These are phyloP conservation scores for Quiscalus mexicanus DNA, from an alignment of 2,113 vertebrate species.

Conservation along the genomic window DNA sequence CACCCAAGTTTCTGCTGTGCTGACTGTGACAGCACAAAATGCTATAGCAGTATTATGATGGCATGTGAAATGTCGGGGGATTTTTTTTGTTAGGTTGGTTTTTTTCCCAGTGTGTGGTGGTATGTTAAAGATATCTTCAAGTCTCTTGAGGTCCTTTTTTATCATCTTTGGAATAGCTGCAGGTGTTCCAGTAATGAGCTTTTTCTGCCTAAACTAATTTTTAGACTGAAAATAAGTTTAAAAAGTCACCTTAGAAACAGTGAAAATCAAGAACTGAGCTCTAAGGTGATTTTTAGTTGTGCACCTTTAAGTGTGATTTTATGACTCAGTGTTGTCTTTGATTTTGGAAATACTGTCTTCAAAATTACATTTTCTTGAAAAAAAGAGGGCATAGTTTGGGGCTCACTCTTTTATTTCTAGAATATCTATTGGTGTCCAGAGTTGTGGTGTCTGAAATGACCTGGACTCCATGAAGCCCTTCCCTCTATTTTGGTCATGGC, in stretches of 20 bases:
- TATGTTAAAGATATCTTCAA: neutral
- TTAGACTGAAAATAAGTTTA: neutral
- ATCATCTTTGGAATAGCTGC: neutral
- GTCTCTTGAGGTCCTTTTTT: neutral
- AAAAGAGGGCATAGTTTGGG: neutral
- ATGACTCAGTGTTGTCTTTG: neutral
- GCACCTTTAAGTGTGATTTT: neutral
- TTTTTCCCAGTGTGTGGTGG: neutral
- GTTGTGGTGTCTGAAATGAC: neutral
- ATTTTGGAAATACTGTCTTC: constrained; percentile 4
- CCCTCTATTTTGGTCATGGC: neutral
- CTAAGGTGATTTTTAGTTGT: neutral
- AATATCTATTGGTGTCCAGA: neutral
- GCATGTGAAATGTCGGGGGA: neutral
- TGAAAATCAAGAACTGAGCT: neutral
- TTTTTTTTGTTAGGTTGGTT: neutral
- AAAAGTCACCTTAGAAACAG: neutral
- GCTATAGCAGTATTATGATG: neutral
- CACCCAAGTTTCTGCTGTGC: neutral
- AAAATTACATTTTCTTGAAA: neutral
- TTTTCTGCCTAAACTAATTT: neutral
- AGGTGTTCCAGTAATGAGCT: neutral
- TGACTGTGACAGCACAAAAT: neutral
- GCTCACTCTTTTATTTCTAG: neutral
- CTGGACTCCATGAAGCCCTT: neutral